Conservation (phyloP, 2,797 vertebrate genomes). For the Rhinichthys osculus region DNA sequence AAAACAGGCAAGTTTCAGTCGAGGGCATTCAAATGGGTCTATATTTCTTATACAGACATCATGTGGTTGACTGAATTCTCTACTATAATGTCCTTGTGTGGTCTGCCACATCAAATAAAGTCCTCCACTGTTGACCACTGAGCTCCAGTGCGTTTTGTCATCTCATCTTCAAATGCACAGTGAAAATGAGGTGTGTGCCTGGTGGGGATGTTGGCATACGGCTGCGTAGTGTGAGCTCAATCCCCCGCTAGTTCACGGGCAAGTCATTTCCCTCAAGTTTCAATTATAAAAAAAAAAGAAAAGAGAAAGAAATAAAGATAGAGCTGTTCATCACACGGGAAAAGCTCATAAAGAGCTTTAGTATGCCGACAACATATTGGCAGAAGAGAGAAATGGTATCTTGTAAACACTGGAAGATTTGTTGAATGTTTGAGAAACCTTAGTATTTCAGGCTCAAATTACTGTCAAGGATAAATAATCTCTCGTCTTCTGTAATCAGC, state of each 20-base stretch:
- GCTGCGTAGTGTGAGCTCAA: neutral
- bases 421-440: constrained; percentile 30
- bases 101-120: constrained; percentile 23
- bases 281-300: constrained; percentile 1
- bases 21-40: neutral
- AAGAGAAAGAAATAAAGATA: neutral
- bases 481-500: constrained; percentile 20
- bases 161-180: constrained; percentile 40
- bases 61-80: neutral
- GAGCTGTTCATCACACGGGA: neutral
- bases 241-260: constrained; percentile 9
- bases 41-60: neutral
- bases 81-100: neutral
- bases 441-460: constrained; percentile 39
- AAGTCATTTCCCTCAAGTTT: constrained; percentile 19
- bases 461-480: constrained; percentile 27
- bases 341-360: constrained; percentile 20
- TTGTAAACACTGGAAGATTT: constrained; percentile 33
- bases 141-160: constrained; percentile 30
- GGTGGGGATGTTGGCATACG: constrained; percentile 22
- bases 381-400: constrained; percentile 15
- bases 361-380: constrained; percentile 22
- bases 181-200: constrained; percentile 42
- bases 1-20: neutral
- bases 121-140: constrained; percentile 22